Percentiles rank a stretch among this genome's conserved stretches.
These are phyloP conservation scores for Chamaetylas fuelleborni DNA, from an alignment of 2,113 vertebrate species.

Conservation along the genomic window DNA sequence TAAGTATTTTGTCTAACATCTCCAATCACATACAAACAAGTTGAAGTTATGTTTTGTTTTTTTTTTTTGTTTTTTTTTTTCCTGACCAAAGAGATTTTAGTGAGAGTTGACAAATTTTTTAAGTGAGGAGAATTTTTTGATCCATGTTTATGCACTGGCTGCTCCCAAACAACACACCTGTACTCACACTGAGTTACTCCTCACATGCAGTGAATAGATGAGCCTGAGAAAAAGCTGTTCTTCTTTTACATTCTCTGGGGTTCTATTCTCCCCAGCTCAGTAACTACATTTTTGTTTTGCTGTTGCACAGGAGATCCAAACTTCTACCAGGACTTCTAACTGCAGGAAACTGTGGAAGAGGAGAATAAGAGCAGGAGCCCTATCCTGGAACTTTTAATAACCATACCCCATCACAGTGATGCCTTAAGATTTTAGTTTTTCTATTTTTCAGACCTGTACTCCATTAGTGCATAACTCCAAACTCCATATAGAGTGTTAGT, in stretches of 20 bases:
- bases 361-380: background rate
- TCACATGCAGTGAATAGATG: background rate
- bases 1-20: background rate
- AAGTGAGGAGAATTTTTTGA: background rate
- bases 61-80: background rate
- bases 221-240: background rate
- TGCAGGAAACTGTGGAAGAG: background rate
- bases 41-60: background rate
- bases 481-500: too few relatives aligned
- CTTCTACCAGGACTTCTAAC: background rate
- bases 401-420: background rate
- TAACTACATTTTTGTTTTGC: background rate
- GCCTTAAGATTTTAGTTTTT: background rate
- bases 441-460: background rate
- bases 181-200: background rate
- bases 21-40: background rate
- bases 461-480: background rate
- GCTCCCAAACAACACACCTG: background rate
- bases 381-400: background rate
- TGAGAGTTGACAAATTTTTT: background rate
- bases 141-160: background rate
- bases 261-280: fast-evolving
- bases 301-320: background rate
- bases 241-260: background rate
- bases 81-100: background rate